Base-by-base conservation (phyloP, 2,888 invertebrate genomes). In the Microplitis manilae region DNA sequence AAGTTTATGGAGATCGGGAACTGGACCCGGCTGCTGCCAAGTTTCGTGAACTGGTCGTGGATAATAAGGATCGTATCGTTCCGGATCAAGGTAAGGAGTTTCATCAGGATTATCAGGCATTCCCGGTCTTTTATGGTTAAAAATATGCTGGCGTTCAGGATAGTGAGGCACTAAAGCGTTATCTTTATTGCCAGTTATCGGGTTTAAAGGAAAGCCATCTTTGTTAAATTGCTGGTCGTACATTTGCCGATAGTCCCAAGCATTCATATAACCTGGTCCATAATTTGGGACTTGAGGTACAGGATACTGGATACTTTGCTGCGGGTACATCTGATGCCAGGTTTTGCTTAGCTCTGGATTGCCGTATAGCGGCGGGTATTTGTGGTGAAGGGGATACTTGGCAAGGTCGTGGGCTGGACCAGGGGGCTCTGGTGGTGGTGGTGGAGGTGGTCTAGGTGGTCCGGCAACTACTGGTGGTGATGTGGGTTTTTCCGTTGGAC, bases 401-500 rank as follows among this genome's bases (percentile, higher is more conserved):
- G 83, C 75, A 8, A 79, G 40, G 6, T 65, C 65, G 20, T 7
- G 65, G 13, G 13, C 65, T 30, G 65, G 9, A 8, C 17, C 13
- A 13, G 38, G 20, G 1, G 17, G 65, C 30, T 65, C 65, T 65
- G 17, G 17, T 6, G 74, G 72, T 20, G 81, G 78, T 6, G 80
- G 67, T 64, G 87, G 84, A 62, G 84, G 83, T 64, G 85, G 80
- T 5, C 77, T 50, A 7, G 80, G 80, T 0, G 85, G 84, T 17
- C 81, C 82, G 8, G 86, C 81, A 0, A 79, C 77, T 2, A 79
- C 77, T 2, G 85, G 83, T 13, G 89, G 82, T n/a, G 90, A 78
- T 1, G 90, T 90, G 60, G 91, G 90, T 15, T 91, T 87, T 65
- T 91, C 90, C 6, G 91, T 86, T 2, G 94, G 95, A 87, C 96